Evolutionary conservation across 2,113 vertebrate genomes (phyloP).

Genomic region (Camelus bactrianus): DNA sequence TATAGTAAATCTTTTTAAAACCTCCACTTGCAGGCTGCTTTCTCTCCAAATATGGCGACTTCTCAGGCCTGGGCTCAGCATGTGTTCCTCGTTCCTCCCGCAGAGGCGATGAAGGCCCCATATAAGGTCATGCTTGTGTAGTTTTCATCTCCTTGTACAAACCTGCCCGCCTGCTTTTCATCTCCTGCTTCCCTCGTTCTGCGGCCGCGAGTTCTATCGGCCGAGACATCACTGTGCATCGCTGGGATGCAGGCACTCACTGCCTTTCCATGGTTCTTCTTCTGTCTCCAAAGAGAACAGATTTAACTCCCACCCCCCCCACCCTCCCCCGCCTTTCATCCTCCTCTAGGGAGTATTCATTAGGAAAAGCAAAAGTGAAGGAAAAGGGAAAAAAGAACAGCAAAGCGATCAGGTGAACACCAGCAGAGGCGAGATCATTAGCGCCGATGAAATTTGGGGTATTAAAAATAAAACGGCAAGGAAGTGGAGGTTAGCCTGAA

Average conservation of each 20-base stretch:
- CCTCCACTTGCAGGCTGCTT: not conserved
- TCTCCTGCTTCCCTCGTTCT: not conserved
- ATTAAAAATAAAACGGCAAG: slow-evolving; percentile 49
- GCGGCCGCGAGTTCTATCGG: not conserved
- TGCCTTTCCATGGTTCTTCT: not conserved
- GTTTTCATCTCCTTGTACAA: not conserved
- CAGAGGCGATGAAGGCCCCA: slow-evolving; percentile 37
- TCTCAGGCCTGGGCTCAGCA: not conserved
- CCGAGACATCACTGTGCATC: not conserved
- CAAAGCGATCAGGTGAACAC: not conserved
- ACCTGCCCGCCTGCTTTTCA: not conserved
- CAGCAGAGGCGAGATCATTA: slow-evolving; percentile 3
- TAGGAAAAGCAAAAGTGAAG: slow-evolving; percentile 15
- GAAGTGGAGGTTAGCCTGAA: slow-evolving; percentile 9
- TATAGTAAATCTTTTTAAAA: slow-evolving; percentile 46
- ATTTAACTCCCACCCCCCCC: not conserved
- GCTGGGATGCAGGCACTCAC: not conserved
- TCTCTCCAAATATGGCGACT: slow-evolving; percentile 74
- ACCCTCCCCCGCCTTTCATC: not conserved
- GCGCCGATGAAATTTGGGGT: slow-evolving; percentile 31
- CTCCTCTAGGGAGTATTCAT: not conserved
- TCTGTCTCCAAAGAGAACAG: not conserved
- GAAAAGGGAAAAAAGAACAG: not conserved
- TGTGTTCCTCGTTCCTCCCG: not conserved
- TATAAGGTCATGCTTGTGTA: slow-evolving; percentile 48